Conservation (phyloP, 2,797 vertebrate genomes). For the Emydoidea blandingii region DNA sequence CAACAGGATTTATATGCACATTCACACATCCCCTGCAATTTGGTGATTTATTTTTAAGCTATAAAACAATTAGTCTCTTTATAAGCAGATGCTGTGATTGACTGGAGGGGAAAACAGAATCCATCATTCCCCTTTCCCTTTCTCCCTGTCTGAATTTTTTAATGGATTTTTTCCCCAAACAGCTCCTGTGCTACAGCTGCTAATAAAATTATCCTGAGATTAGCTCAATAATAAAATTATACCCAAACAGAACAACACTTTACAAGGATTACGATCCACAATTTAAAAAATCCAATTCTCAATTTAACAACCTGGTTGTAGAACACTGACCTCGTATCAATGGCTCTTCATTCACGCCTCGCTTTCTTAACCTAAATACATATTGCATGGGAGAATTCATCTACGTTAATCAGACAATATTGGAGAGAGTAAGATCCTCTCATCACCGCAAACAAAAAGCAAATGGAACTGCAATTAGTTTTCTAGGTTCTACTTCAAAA, state of each 20-base stretch:
- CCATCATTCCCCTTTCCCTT: background rate
- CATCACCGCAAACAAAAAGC: background rate
- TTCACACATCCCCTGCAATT: constrained; percentile 15
- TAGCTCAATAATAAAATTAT: background rate
- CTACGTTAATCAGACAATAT: constrained; percentile 12
- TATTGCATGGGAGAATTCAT: background rate
- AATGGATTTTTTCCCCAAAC: background rate
- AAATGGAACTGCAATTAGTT: background rate
- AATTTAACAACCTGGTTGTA: constrained; percentile 32
- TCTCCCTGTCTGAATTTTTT: background rate
- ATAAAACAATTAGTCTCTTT: constrained; percentile 18
- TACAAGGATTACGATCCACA: constrained; percentile 30
- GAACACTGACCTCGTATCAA: constrained; percentile 7
- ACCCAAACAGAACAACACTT: constrained; percentile 14
- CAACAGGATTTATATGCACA: constrained; percentile 40
- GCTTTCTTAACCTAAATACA: constrained; percentile 16
- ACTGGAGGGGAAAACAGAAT: background rate
- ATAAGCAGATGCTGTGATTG: background rate
- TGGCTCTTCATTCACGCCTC: constrained; percentile 10
- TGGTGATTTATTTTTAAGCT: constrained; percentile 13
- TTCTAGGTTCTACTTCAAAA: background rate
- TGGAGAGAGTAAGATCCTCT: background rate
- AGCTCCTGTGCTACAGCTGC: background rate
- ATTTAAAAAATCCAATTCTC: background rate
- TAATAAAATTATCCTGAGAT: background rate